Base-by-base conservation (phyloP, 2,888 invertebrate genomes). In the Phalangium opilio region DNA sequence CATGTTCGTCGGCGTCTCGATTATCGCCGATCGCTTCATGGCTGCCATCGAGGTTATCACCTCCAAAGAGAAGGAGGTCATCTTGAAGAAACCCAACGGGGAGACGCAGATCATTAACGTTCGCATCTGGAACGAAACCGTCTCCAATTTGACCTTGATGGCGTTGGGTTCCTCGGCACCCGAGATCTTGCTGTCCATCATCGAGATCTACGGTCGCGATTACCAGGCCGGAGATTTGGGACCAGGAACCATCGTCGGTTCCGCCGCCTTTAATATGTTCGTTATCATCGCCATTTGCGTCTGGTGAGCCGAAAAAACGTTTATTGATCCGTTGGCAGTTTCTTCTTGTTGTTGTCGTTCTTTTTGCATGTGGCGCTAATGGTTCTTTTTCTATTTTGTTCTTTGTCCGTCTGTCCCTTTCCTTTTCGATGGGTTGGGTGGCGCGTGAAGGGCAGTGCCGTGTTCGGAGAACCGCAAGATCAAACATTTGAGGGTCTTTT, bases 11-110 rank as follows among this genome's bases (percentile, higher is more conserved):
- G 98, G 98, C 48, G 95, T 98, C 41, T 95, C 96, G 58, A 95
- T 98, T 66, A 84, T 96, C 56, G 93, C 96, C 58, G 98, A 98
- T 67, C 80, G 95, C 50, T 98, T 98, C 71, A 98, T 98, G 98
- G 90, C 91, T 38, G 84, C 95, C 60, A 98, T 98, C 65, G 98
- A 98, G 74, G 93, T 91, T 57, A 98, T 98, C 66, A 98, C 96
- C 45, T 93, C 95, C 1, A 83, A 91, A 66, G 96, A 98, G 67
- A 84, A 87, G 61, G 89, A 91, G 67, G 55, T 98, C 61, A 79
- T 81, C 60, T 81, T 98, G 50, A 83, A 85, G 62, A 82, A 84
- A 56, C 79, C 83, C 55, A 84, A 83, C 61, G 86, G 87, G 52
- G 85, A 87, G 52, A 77, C 77, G 12, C 85, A 90, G 62, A 83